These are phyloP conservation scores for Merodon equestris DNA, from an alignment of 2,888 invertebrate genomes.

Conservation along the genomic window DNA sequence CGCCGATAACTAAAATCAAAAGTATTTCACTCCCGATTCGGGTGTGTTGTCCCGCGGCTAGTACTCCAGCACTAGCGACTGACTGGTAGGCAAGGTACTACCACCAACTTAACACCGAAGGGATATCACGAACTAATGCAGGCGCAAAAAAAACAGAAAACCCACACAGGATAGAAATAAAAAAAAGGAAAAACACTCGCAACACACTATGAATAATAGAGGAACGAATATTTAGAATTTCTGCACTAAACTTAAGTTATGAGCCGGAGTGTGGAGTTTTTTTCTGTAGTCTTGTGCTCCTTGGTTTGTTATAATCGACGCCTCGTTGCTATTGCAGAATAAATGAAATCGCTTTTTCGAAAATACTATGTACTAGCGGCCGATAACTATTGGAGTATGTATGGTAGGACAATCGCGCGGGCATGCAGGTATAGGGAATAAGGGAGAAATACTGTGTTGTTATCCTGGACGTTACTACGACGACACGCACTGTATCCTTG, in stretches of 20 bases:
- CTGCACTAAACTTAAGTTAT: conserved; percentile 66
- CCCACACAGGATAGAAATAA: too few species aligned
- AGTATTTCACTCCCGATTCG: conserved; percentile 69
- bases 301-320: conserved; percentile 43
- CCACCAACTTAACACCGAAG: conserved; percentile 41
- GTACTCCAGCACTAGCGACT: conserved; percentile 7
- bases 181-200: conserved; percentile 25
- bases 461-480: conserved; percentile 68
- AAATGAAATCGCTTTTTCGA: conserved; percentile 39
- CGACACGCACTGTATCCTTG: conserved; percentile 78
- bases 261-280: conserved; percentile 47
- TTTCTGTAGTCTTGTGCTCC: conserved; percentile 4
- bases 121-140: conserved; percentile 55
- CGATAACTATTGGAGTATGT: conserved; percentile 3
- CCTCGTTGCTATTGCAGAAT: conserved; percentile 48
- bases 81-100: conserved; percentile 10
- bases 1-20: conserved; percentile 76
- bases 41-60: conserved; percentile 51
- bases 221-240: conserved; percentile 60
- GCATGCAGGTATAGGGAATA: not conserved
- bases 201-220: conserved; percentile 68
- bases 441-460: conserved; percentile 51
- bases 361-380: conserved; percentile 28
- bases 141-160: conserved; percentile 40
- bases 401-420: too few species aligned